Evolutionary conservation across 2,797 vertebrate genomes (phyloP).

Genomic region (Sparus aurata): DNA sequence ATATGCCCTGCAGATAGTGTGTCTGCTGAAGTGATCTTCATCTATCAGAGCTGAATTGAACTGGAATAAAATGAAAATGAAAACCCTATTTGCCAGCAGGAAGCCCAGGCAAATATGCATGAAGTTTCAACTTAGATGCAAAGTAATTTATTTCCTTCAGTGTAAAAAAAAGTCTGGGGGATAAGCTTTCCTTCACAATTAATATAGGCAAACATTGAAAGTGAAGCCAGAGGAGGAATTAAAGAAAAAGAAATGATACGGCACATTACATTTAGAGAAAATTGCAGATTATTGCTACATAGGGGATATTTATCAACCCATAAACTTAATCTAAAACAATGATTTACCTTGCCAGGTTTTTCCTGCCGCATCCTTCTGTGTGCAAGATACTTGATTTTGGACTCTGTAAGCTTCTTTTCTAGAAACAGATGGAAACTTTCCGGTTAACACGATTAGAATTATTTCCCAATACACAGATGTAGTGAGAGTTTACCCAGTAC

Average conservation of each 20-base stretch:
- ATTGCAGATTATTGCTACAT: slow-evolving; percentile 11
- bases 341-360: neutral
- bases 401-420: neutral
- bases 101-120: slow-evolving; percentile 33
- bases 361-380: neutral
- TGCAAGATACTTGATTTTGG: neutral
- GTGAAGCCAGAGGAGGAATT: slow-evolving; percentile 23
- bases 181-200: slow-evolving; percentile 29
- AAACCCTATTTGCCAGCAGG: slow-evolving; percentile 24
- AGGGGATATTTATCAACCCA: slow-evolving; percentile 9
- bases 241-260: slow-evolving; percentile 24
- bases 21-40: slow-evolving; percentile 22
- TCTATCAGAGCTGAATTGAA: slow-evolving; percentile 24
- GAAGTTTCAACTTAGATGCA: slow-evolving; percentile 34
- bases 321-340: neutral
- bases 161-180: slow-evolving; percentile 10
- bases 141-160: slow-evolving; percentile 39
- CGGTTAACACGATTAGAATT: slow-evolving; percentile 1
- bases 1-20: neutral
- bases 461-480: slow-evolving; percentile 8
- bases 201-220: slow-evolving; percentile 21
- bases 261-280: slow-evolving; percentile 17
- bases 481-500: slow-evolving; percentile 4
- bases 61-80: slow-evolving; percentile 21
- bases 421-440: slow-evolving; percentile 9